These are phyloP conservation scores for Suncus etruscus DNA, from an alignment of 2,113 vertebrate genomes.

Conservation along the genomic window DNA sequence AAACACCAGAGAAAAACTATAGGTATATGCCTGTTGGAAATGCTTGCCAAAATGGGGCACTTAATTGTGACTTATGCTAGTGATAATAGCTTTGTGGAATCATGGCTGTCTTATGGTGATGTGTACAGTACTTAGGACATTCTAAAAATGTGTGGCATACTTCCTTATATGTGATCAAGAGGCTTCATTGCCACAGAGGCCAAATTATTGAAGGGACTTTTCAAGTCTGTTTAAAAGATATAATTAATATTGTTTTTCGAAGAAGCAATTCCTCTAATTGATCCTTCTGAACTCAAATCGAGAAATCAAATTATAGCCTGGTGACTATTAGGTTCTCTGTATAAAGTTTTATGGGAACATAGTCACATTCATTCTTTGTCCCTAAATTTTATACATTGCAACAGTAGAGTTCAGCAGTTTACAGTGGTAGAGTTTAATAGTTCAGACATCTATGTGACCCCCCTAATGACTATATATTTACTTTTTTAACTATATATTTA, in stretches of 20 bases:
- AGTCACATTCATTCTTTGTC: neutral
- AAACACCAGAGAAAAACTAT: too few relatives aligned
- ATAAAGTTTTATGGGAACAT: constrained; percentile 10
- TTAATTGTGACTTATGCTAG: neutral
- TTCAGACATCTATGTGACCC: neutral
- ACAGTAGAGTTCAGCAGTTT: neutral
- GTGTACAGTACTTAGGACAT: neutral
- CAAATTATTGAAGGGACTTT: neutral
- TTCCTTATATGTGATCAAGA: neutral
- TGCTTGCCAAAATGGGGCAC: neutral
- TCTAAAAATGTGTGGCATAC: neutral
- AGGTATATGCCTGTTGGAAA: neutral
- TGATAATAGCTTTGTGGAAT: neutral
- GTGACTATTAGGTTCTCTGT: neutral
- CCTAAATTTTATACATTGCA: neutral
- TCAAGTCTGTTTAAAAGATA: neutral
- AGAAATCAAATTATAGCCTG: neutral
- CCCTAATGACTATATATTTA: neutral
- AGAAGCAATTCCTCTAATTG: neutral
- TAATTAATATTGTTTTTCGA: neutral
- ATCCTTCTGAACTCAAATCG: neutral
- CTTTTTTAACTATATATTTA: too few relatives aligned
- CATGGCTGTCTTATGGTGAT: accelerated
- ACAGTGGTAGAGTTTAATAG: neutral
- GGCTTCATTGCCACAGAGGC: neutral